Evolutionary conservation across 2,888 invertebrate species (phyloP).

Genomic region (Rambutsinella grinnellia): DNA sequence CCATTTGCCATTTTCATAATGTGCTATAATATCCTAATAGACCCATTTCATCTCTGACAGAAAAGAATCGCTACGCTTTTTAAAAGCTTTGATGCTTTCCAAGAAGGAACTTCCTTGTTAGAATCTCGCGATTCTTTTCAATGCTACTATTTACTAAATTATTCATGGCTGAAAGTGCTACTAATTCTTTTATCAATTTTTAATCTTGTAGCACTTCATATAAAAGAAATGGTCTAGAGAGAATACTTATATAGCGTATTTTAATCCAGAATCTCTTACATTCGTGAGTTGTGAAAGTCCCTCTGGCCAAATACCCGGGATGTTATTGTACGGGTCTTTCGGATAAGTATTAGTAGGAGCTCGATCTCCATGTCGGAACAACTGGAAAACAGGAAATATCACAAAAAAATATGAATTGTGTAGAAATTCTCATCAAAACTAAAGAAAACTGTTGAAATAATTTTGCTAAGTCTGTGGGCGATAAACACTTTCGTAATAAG

Average conservation of each 20-base stretch:
- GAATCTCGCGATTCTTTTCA: neutral
- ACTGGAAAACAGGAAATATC: too few relatives aligned
- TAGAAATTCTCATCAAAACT: neutral
- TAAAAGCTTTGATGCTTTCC: neutral
- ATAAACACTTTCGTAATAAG: too few relatives aligned
- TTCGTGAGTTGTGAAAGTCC: constrained; percentile 78
- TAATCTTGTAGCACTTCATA: too few relatives aligned
- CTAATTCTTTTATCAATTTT: too few relatives aligned
- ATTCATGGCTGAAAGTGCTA: neutral
- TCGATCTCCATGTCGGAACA: constrained; percentile 81
- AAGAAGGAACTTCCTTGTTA: neutral
- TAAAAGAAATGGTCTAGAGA: too few relatives aligned
- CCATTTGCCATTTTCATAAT: neutral
- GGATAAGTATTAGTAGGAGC: constrained; percentile 76
- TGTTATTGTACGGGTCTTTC: constrained; percentile 72
- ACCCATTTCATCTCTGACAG: too few relatives aligned
- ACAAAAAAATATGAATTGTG: constrained; percentile 60
- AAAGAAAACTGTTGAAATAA: neutral
- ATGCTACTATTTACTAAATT: neutral
- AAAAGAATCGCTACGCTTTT: too few relatives aligned
- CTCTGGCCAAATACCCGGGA: constrained; percentile 75
- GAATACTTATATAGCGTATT: too few relatives aligned
- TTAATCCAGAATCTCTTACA: too few relatives aligned
- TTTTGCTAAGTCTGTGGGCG: too few relatives aligned
- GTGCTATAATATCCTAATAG: neutral